A percentile compares a stretch with the other conserved stretches of the same genome.
Evolutionary conservation across 2,888 invertebrate species (phyloP).

Genomic region (Abscondita cerata): DNA sequence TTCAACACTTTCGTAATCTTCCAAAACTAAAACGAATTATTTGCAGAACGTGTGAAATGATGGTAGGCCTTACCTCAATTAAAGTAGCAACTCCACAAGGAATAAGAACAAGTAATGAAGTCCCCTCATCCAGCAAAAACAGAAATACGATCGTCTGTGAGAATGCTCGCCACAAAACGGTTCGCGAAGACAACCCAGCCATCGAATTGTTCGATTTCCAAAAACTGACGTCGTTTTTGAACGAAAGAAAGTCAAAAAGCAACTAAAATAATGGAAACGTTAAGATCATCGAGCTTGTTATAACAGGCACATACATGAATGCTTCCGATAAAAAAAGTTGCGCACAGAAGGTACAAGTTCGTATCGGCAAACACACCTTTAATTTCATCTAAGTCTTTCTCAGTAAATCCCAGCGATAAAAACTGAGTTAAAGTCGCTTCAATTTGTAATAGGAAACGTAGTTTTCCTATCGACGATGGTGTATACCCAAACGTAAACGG

Average conservation of each 20-base stretch:
- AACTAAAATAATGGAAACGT: slow-evolving; percentile 82
- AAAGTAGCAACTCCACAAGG: slow-evolving; percentile 86
- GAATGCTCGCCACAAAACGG: slow-evolving; percentile 93
- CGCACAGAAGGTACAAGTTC: slow-evolving; percentile 87
- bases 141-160: slow-evolving; percentile 91
- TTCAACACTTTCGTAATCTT: slow-evolving; percentile 93
- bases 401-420: slow-evolving; percentile 81
- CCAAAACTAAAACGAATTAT: slow-evolving; percentile 73
- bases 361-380: slow-evolving; percentile 97
- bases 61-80: slow-evolving; percentile 76
- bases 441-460: slow-evolving; percentile 79
- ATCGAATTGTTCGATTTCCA: slow-evolving; percentile 88
- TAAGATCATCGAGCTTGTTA: too few species aligned
- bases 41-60: background rate
- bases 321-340: slow-evolving; percentile 89
- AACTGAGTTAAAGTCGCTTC: slow-evolving; percentile 76
- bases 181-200: slow-evolving; percentile 87
- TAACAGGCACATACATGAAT: slow-evolving; percentile 88
- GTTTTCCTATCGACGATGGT: slow-evolving; percentile 80
- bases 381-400: slow-evolving; percentile 95
- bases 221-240: slow-evolving; percentile 96
- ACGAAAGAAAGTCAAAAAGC: slow-evolving; percentile 94
- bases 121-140: slow-evolving; percentile 90
- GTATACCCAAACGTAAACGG: slow-evolving; percentile 74
- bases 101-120: slow-evolving; percentile 85